Evolutionary conservation across 1,140 invertebrate species (phyloP).

Genomic region (Globodera ellingtonae): DNA sequence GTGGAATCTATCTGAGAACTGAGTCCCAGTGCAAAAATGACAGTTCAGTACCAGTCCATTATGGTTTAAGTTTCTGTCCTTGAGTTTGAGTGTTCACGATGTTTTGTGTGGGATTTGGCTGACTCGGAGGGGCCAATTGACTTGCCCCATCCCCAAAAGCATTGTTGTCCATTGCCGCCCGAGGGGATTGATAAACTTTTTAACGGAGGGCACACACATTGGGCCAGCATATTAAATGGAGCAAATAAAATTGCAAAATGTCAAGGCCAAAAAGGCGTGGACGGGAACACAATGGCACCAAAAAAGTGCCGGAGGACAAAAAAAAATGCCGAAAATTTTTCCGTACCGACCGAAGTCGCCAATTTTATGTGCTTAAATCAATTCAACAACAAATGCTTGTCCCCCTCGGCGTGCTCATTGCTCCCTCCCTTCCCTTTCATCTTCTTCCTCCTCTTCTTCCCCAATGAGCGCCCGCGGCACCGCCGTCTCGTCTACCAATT

Average conservation of each 20-base stretch:
- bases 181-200: background rate
- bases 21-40: too few species aligned
- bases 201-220: background rate
- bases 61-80: too few species aligned
- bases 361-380: background rate
- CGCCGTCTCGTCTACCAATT: constrained; percentile 27
- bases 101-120: too few species aligned
- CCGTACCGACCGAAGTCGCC: too few species aligned
- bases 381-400: too few species aligned
- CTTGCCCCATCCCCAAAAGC: background rate
- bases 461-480: constrained; percentile 15
- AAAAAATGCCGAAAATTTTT: background rate
- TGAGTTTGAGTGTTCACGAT: too few species aligned
- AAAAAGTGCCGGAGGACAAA: too few species aligned
- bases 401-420: background rate
- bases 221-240: background rate
- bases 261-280: background rate
- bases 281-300: constrained; percentile 1
- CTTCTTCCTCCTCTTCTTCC: constrained; percentile 8
- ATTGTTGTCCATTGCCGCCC: background rate
- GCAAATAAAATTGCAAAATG: background rate
- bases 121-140: background rate
- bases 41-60: too few species aligned
- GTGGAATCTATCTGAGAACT: too few species aligned
- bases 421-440: background rate